phyloP scores from a whole-genome alignment of 2,797 vertebrate species.

The Oreochromis grahami region DNA sequence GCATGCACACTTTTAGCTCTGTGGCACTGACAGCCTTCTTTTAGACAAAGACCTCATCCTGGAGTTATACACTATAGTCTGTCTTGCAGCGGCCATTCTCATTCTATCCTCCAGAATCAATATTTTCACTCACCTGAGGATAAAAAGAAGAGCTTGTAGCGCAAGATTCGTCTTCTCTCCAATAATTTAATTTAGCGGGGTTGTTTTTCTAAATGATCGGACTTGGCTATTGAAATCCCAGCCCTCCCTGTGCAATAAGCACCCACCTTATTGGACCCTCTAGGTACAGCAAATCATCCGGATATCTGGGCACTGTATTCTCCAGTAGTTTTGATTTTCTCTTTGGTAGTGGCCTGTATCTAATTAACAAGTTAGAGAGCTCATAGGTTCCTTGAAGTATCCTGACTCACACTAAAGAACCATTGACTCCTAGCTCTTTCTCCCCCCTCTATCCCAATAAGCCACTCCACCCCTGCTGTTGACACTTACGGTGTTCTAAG shows the following conservation, averaged over 20 bases:
- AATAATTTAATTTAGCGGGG: conserved; percentile 27
- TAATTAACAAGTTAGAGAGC: conserved; percentile 10
- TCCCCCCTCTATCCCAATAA: neutral
- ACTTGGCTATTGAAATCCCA: conserved; percentile 46
- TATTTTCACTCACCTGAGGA: conserved; percentile 35
- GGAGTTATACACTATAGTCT: neutral
- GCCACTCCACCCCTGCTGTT: neutral
- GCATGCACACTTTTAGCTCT: neutral
- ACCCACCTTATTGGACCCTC: conserved; percentile 26
- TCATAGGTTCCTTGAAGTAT: neutral
- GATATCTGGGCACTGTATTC: neutral
- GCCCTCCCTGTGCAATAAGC: conserved; percentile 43
- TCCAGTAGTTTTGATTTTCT: neutral
- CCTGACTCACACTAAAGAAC: conserved; percentile 5
- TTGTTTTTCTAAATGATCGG: conserved; percentile 35
- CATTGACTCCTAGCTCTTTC: conserved; percentile 1
- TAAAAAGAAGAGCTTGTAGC: conserved; percentile 14
- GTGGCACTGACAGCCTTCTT: neutral
- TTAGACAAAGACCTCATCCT: neutral
- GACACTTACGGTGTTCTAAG: conserved; percentile 7
- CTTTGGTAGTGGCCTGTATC: neutral
- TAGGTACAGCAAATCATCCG: conserved; percentile 6
- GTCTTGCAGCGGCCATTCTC: conserved; percentile 2
- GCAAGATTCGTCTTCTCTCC: neutral
- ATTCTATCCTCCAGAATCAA: conserved; percentile 31